Evolutionary conservation across 2,888 invertebrate genomes (phyloP).

Genomic region (Clistopyga incitator): DNA sequence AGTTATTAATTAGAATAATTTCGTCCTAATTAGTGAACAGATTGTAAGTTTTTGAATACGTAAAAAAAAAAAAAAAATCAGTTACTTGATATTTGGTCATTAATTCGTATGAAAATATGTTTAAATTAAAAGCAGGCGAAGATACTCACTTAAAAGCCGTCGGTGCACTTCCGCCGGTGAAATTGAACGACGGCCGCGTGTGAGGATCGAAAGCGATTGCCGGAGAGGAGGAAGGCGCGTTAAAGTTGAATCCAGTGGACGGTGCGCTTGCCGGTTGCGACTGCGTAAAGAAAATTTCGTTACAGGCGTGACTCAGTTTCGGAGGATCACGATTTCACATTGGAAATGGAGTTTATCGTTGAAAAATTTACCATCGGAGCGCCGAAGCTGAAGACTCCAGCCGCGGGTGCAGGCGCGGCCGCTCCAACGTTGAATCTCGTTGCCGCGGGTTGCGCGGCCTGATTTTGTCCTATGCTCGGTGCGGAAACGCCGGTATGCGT

Average conservation of each 20-base stretch:
- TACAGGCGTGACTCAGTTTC: slow-evolving; percentile 12
- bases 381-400: slow-evolving; percentile 77
- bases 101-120: not conserved
- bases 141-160: slow-evolving; percentile 84
- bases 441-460: slow-evolving; percentile 25
- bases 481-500: slow-evolving; percentile 60
- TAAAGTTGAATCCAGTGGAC: slow-evolving; percentile 81
- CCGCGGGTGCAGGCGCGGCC: slow-evolving; percentile 71
- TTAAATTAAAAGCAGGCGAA: not conserved
- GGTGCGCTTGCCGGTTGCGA: slow-evolving; percentile 72
- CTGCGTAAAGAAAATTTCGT: slow-evolving; percentile 56
- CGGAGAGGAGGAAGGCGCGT: slow-evolving; percentile 71
- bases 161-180: slow-evolving; percentile 84
- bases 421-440: slow-evolving; percentile 79
- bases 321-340: not conserved
- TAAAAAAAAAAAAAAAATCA: too few relatives aligned
- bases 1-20: not conserved
- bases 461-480: slow-evolving; percentile 62
- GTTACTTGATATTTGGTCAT: slow-evolving; percentile 10
- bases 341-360: not conserved
- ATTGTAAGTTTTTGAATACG: too few relatives aligned
- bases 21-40: too few relatives aligned
- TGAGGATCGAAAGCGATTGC: slow-evolving; percentile 83
- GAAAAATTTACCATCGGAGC: slow-evolving; percentile 62
- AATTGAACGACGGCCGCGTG: slow-evolving; percentile 85